Evolutionary conservation across 2,888 invertebrate genomes (phyloP), one percentile per base, ranked within the genome.

Genomic region (Sarcophaga carnaria): DNA sequence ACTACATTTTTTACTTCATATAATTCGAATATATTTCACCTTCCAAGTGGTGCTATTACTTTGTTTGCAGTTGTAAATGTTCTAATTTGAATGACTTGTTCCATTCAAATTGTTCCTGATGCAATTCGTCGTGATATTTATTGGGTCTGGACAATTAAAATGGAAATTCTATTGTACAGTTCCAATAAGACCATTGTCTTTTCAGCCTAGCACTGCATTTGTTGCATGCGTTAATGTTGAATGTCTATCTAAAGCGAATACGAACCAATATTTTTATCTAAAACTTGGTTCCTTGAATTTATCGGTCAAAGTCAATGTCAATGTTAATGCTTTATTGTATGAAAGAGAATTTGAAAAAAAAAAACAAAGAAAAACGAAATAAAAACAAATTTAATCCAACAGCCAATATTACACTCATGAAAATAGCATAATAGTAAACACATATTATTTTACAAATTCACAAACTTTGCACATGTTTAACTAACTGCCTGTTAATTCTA

Each of bases 251-350:
- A 27, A 12, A 54, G 17, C 5, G 17, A 54, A 54, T 83, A 64
- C 0, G n/a, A 71, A 14, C 4, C n/a, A 71, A n/a, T 14, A 11
- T 60, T 22, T 62, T 25, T 74, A 17, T 47, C 25, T 78, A 11
- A 22, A 60, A 49, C 59, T 76, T 70, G 67, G 20, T 70, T 59
- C 47, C 59, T 77, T 70, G 12, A 63, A 62, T 80, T 88, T 80
- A 27, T 79, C 91, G 91, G 91, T 91, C 91, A 91, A 91, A 91
- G 91, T 91, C 91, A 91, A 91, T 91, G 91, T 90, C 91, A 91
- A 91, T 91, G 90, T 88, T 89, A 90, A 89, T 12, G 17, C 54
- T 54, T 54, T 17, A 54, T 14, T 14, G 12, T 54, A 12, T 54
- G 85, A 89, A 90, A n/a, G 45, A 76, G 8, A 69, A 49, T 22